These are phyloP conservation scores for Tympanuchus pallidicinctus DNA, from an alignment of 2,113 vertebrate species.

Conservation along the genomic window DNA sequence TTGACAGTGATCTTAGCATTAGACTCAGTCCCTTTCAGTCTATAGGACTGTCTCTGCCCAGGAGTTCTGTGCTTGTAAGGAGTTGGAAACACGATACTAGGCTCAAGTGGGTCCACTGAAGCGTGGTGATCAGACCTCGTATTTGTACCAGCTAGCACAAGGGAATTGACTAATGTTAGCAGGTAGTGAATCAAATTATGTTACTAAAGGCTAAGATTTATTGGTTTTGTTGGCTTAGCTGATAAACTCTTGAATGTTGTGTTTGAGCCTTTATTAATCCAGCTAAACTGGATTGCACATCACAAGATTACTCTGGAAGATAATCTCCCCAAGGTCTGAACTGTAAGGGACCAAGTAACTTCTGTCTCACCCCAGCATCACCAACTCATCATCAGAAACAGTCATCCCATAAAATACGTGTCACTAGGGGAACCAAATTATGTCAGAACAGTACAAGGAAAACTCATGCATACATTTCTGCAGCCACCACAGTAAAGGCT, in stretches of 20 bases:
- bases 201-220: neutral
- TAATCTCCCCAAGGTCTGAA: neutral
- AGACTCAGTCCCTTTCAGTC: neutral
- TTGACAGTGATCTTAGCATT: neutral
- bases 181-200: neutral
- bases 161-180: neutral
- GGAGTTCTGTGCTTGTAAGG: neutral
- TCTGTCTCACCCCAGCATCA: neutral
- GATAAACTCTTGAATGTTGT: neutral
- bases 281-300: neutral
- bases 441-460: neutral
- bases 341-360: neutral
- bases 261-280: neutral
- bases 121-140: neutral
- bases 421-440: neutral
- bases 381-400: neutral
- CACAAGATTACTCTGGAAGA: neutral
- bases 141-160: neutral
- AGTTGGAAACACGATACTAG: neutral
- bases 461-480: neutral
- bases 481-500: neutral
- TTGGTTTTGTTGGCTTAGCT: neutral
- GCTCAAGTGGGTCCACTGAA: neutral
- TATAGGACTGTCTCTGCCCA: neutral
- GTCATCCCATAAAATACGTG: neutral